A percentile compares a stretch with the other conserved stretches of the same genome.
Evolutionary conservation across 2,113 vertebrate species (phyloP).

Genomic region (Pampusana beccarii): DNA sequence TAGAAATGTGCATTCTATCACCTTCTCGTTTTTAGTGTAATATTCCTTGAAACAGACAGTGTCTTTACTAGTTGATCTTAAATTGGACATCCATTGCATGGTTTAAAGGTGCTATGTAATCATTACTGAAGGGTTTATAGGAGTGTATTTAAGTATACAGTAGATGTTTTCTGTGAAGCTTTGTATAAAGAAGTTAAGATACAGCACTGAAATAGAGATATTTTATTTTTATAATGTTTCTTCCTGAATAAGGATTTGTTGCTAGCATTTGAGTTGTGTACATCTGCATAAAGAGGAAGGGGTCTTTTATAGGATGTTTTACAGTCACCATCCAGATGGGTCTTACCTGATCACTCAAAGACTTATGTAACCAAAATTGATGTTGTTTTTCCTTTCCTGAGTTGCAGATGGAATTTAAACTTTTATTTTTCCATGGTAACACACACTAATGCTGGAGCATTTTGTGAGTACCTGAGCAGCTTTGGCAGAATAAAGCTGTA

Average conservation of each 20-base stretch:
- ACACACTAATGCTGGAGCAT: background rate
- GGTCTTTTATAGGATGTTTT: background rate
- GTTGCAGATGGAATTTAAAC: background rate
- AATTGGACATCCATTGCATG: background rate
- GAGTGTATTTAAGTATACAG: background rate
- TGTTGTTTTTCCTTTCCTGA: background rate
- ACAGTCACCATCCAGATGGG: background rate
- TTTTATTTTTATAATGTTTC: background rate
- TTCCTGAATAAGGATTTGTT: background rate
- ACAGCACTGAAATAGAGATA: background rate
- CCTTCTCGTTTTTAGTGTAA: background rate
- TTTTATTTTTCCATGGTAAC: conserved; percentile 30
- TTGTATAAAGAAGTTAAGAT: background rate
- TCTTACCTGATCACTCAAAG: background rate
- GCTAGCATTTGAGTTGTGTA: background rate
- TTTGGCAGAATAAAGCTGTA: background rate
- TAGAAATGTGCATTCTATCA: background rate
- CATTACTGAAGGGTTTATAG: background rate
- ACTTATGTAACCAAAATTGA: background rate
- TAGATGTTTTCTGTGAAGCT: background rate
- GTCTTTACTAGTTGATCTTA: background rate
- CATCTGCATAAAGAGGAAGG: background rate
- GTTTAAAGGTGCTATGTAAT: background rate
- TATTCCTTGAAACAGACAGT: background rate
- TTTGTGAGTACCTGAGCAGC: background rate